Evolutionary conservation across 2,113 vertebrate genomes (phyloP), one percentile per base, ranked within the genome.

Genomic region (Cephalopterus ornatus): DNA sequence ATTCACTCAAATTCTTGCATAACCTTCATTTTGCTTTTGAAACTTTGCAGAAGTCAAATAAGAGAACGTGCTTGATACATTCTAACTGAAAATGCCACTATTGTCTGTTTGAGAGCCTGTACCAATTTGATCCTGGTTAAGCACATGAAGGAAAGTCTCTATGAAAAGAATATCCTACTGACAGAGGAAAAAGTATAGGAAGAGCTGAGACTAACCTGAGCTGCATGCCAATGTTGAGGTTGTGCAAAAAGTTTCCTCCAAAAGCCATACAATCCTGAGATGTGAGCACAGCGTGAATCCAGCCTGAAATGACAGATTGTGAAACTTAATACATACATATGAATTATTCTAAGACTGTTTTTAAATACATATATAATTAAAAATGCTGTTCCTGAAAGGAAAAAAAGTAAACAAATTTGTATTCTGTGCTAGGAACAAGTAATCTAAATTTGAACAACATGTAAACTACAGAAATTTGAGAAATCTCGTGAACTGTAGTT

Each of bases 211-310:
- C 98, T 89, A 92, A 99, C 99, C 99, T 99, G 99, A 99, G 99
- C 98, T 99, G 99, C 99, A 99, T 99, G 98, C 98, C 98, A 97
- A 99, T 99, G 95, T 99, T 99, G 94, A 99, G 99, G 98, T 99
- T 99, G 98, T 99, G 99, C 97, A 99, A 99, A 98, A 99, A 99
- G 97, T 99, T 99, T 84, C 99, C 99, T 96, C 99, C 99, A 77
- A 99, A 99, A 83, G 99, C 99, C 99, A 99, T 99, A 98, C 99
- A 99, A 98, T 99, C 99, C 98, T 99, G 99, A 99, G 99, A 99
- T 68, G 99, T 99, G 97, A 99, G 99, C 97, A 99, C 99, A 91
- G 98, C 99, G 14, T 99, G 99, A 97, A 99, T 99, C 99, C 99
- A 99, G 96, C 99, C 99, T 99, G 98, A 81, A 98, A 97, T 6